Evolutionary conservation across 2,888 invertebrate genomes (phyloP).

Genomic region (Corythucha ciliata): DNA sequence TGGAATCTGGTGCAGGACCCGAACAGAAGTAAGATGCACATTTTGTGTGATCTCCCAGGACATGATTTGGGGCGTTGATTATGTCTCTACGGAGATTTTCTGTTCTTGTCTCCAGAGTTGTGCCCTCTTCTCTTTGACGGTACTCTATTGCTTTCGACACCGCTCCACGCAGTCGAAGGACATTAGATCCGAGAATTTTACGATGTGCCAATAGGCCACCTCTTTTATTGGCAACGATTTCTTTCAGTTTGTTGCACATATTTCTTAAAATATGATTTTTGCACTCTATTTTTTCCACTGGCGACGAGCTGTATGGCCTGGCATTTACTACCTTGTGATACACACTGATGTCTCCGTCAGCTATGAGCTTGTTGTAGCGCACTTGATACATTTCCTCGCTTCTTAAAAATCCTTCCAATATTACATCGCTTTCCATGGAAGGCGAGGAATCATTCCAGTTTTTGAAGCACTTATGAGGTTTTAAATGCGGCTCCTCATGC

Average conservation of each 20-base stretch:
- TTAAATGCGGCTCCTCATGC: no score
- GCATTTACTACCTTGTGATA: slow-evolving; percentile 30
- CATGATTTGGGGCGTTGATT: no score
- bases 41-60: no score
- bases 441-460: slow-evolving; percentile 38
- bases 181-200: no score
- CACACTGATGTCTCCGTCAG: background rate
- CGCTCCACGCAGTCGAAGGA: no score
- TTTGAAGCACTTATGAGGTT: slow-evolving; percentile 38
- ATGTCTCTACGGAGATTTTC: no score
- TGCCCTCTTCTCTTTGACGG: no score
- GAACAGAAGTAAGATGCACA: no score
- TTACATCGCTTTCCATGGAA: slow-evolving; percentile 34
- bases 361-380: background rate
- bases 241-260: slow-evolving; percentile 22
- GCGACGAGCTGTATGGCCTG: slow-evolving; percentile 33
- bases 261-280: slow-evolving; percentile 36
- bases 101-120: no score
- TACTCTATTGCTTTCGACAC: no score
- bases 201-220: no score
- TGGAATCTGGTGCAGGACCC: no score
- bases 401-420: slow-evolving; percentile 39
- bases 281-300: slow-evolving; percentile 39
- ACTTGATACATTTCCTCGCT: slow-evolving; percentile 36
- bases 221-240: slow-evolving; percentile 2